Percentiles rank a stretch among this genome's conserved stretches.
Conservation (phyloP, 2,888 invertebrate species). For the Nebria brevicollis region DNA sequence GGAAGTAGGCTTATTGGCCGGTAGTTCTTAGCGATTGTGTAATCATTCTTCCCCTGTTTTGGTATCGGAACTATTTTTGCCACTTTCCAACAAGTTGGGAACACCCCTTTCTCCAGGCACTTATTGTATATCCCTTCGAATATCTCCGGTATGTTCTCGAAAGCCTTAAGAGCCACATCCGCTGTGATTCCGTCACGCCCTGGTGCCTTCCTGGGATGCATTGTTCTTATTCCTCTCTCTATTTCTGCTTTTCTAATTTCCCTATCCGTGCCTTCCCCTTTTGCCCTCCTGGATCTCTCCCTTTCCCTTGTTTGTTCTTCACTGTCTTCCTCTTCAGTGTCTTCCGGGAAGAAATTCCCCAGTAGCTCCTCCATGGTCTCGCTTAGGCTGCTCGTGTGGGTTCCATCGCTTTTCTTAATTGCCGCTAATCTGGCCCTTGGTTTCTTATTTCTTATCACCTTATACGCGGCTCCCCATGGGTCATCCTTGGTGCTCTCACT, state of each 20-base stretch:
- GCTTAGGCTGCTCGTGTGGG: conserved; percentile 11
- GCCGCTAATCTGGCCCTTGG: neutral
- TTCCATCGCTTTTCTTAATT: neutral
- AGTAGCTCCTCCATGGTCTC: conserved; percentile 28
- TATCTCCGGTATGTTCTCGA: neutral
- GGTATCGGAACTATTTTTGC: no score
- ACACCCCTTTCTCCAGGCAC: no score
- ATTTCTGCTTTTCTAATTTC: neutral
- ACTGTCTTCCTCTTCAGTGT: neutral
- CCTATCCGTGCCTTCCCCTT: no score
- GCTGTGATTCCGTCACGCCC: conserved; percentile 37
- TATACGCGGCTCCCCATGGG: conserved; percentile 47
- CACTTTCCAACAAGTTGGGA: no score
- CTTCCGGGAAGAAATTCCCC: neutral
- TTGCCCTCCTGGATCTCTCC: neutral
- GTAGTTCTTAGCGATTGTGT: no score
- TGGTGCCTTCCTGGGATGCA: conserved; percentile 27
- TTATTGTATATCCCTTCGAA: no score
- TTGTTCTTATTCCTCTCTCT: conserved; percentile 11
- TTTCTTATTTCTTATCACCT: conserved; percentile 19
- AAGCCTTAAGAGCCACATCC: conserved; percentile 20
- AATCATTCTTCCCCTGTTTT: no score
- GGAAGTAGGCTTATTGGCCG: neutral
- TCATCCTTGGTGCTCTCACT: conserved; percentile 25
- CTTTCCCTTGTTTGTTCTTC: neutral